phyloP scores from a whole-genome alignment of 2,797 vertebrate species.

The Halcyon smyrnensis region DNA sequence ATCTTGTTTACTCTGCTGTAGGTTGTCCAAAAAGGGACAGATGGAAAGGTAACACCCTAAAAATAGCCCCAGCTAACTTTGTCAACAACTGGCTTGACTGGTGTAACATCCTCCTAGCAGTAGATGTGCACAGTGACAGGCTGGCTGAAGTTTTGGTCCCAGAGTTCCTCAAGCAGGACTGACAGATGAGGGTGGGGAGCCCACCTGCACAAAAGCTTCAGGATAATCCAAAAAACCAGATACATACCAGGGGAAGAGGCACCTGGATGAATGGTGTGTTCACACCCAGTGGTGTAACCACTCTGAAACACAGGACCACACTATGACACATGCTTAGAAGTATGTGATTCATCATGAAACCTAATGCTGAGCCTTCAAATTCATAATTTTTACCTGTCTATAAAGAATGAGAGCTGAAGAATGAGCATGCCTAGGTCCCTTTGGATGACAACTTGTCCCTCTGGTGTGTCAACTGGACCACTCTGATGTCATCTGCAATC shows the following conservation, averaged over 20 bases:
- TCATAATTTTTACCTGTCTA: background rate
- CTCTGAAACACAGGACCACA: background rate
- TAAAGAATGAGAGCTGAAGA: background rate
- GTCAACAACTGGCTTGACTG: background rate
- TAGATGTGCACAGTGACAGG: background rate
- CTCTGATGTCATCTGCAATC: no score
- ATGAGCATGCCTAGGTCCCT: no score
- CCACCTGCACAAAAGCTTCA: rapidly evolving
- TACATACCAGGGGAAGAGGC: background rate
- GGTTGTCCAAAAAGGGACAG: background rate
- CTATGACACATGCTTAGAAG: rapidly evolving
- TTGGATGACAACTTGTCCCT: no score
- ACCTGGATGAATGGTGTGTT: background rate
- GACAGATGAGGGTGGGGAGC: rapidly evolving
- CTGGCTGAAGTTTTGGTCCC: background rate
- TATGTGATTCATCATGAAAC: background rate
- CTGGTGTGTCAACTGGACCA: no score
- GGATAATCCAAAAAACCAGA: background rate
- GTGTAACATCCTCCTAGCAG: rapidly evolving
- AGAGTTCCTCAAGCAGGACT: background rate
- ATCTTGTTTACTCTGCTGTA: background rate
- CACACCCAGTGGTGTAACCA: background rate
- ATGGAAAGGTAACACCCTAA: background rate
- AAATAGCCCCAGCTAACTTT: background rate
- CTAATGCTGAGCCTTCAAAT: background rate